These are phyloP conservation scores for Euplexia lucipara DNA, from an alignment of 2,888 invertebrate genomes.

Conservation along the genomic window DNA sequence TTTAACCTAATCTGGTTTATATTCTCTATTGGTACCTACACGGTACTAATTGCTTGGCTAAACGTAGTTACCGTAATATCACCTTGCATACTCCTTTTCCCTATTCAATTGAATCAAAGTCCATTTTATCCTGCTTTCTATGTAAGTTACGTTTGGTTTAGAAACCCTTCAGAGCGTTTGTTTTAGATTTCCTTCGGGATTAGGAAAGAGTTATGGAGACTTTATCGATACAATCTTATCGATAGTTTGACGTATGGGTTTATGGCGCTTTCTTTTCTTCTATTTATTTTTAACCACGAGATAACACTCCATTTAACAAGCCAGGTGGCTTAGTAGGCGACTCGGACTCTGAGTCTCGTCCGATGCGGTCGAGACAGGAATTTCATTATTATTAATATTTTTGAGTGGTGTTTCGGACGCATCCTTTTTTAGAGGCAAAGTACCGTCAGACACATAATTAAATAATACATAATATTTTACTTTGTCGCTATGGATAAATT, in stretches of 20 bases:
- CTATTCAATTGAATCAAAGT: background rate
- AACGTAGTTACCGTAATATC: slow-evolving; percentile 28
- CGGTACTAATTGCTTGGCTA: slow-evolving; percentile 56
- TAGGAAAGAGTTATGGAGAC: slow-evolving; percentile 21
- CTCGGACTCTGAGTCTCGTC: too few relatives aligned
- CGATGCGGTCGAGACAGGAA: too few relatives aligned
- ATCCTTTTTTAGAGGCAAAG: too few relatives aligned
- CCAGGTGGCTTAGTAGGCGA: too few relatives aligned
- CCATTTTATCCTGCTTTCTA: slow-evolving; percentile 11
- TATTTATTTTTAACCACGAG: background rate
- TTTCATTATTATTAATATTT: too few relatives aligned
- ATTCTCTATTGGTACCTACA: slow-evolving; percentile 29
- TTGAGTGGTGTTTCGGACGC: too few relatives aligned
- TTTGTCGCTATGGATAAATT: too few relatives aligned
- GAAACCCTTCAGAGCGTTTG: slow-evolving; percentile 63
- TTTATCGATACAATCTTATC: slow-evolving; percentile 34
- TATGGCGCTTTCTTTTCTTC: background rate
- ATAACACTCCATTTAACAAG: too few relatives aligned
- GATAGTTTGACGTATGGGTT: slow-evolving; percentile 15
- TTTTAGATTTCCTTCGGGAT: slow-evolving; percentile 51
- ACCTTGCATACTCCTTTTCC: background rate
- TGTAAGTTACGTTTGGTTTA: slow-evolving; percentile 15
- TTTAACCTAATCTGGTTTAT: slow-evolving; percentile 46
- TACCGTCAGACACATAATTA: too few relatives aligned
- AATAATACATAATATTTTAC: too few relatives aligned